Percentiles rank a stretch among this genome's conserved stretches.
phyloP scores from a whole-genome alignment of 2,113 vertebrate species.

The Oreochromis spilurus region DNA sequence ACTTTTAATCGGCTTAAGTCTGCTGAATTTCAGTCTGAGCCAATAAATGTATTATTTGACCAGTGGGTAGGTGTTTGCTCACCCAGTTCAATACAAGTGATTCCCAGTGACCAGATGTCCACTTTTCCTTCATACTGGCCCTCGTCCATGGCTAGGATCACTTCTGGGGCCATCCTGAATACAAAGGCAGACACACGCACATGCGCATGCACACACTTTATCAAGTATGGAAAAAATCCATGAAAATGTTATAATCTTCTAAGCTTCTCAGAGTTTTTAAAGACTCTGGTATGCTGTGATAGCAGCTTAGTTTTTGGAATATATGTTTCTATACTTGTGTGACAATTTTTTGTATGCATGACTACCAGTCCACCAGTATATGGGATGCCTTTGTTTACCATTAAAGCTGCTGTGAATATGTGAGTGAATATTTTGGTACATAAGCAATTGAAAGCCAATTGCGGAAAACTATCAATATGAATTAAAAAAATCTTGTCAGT shows the following conservation, averaged over 20 bases:
- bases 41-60: background rate
- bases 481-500: background rate
- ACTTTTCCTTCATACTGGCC: slow-evolving; percentile 97
- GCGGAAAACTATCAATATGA: background rate
- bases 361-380: slow-evolving; percentile 5
- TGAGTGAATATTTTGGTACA: background rate
- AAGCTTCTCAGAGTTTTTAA: slow-evolving; percentile 52
- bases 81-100: slow-evolving; percentile 98
- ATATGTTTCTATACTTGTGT: slow-evolving; percentile 2
- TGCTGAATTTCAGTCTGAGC: background rate
- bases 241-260: slow-evolving; percentile 57
- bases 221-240: slow-evolving; percentile 28
- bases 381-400: background rate
- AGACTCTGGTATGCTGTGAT: slow-evolving; percentile 50
- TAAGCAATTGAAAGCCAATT: background rate
- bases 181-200: background rate
- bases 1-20: background rate
- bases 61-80: slow-evolving; percentile 44
- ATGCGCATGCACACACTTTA: background rate
- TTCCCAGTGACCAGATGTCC: slow-evolving; percentile 97
- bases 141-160: slow-evolving; percentile 99
- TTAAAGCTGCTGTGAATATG: background rate
- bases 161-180: slow-evolving; percentile 97
- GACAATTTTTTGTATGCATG: background rate
- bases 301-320: slow-evolving; percentile 37